Conservation (phyloP, 1,140 invertebrate species). For the Drosophila pandora region DNA sequence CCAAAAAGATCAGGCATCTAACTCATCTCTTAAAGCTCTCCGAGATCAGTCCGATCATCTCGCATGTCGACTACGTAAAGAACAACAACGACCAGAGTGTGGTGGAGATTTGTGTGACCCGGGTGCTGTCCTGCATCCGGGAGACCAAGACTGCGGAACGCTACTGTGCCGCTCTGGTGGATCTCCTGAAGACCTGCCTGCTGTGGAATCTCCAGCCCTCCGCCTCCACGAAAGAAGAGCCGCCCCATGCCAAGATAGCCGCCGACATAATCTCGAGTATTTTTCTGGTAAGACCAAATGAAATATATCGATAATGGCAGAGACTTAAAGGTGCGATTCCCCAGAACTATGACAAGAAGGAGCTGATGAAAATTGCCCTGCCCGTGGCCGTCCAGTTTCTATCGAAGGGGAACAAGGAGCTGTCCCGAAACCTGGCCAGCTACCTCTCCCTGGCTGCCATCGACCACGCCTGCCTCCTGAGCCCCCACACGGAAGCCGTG, state of each 20-base stretch:
- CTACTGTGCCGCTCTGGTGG: constrained; percentile 92
- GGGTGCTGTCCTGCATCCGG: constrained; percentile 94
- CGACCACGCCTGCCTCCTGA: constrained; percentile 93
- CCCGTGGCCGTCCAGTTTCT: constrained; percentile 96
- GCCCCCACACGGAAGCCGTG: constrained; percentile 94
- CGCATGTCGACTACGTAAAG: constrained; percentile 90
- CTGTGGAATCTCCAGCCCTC: constrained; percentile 93
- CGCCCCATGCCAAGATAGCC: constrained; percentile 97
- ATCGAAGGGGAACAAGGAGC: constrained; percentile 94
- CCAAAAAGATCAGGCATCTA: background rate
- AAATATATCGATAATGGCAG: background rate
- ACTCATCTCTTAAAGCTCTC: constrained; percentile 84
- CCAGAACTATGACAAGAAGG: constrained; percentile 92
- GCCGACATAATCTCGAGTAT: constrained; percentile 97
- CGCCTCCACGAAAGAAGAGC: constrained; percentile 91
- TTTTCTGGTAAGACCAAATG: constrained; percentile 89
- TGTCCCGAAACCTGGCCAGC: constrained; percentile 94
- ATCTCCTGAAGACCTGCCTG: constrained; percentile 93
- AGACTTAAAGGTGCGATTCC: background rate
- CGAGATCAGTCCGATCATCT: constrained; percentile 92
- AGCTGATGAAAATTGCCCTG: constrained; percentile 94
- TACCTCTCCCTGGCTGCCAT: constrained; percentile 97
- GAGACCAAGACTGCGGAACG: constrained; percentile 94
- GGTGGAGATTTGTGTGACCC: constrained; percentile 95
- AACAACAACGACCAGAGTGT: constrained; percentile 97